Conservation (phyloP, 2,888 invertebrate genomes). For the Seladonia tumulorum region DNA sequence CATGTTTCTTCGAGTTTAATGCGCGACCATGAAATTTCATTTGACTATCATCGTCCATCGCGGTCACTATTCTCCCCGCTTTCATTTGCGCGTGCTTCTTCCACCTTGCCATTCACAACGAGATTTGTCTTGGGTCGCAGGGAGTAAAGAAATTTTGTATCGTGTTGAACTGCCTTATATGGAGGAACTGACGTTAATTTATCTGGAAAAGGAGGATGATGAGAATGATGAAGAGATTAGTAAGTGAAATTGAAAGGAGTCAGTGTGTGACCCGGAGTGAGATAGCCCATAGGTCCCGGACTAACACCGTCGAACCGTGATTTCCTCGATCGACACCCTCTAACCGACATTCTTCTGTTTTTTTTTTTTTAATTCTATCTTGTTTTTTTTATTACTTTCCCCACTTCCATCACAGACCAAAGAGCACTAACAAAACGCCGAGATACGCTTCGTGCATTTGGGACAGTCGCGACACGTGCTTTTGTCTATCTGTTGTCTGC, state of each 20-base stretch:
- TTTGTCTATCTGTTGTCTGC: conserved; percentile 37
- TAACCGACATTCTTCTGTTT: background rate
- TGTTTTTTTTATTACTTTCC: background rate
- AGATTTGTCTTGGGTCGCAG: conserved; percentile 80
- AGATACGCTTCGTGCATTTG: conserved; percentile 70
- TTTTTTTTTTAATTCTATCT: conserved; percentile 14
- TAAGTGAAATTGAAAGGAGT: conserved; percentile 76
- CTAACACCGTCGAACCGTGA: conserved; percentile 49
- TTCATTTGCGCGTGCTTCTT: conserved; percentile 41
- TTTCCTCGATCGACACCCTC: conserved; percentile 31
- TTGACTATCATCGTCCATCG: conserved; percentile 6
- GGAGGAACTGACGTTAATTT: conserved; percentile 97
- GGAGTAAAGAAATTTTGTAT: conserved; percentile 93
- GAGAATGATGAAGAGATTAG: conserved; percentile 84
- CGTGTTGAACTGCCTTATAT: conserved; percentile 97
- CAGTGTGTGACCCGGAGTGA: conserved; percentile 65
- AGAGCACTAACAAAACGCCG: conserved; percentile 44
- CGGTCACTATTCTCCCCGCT: conserved; percentile 37
- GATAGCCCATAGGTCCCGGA: conserved; percentile 28
- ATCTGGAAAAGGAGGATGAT: conserved; percentile 93
- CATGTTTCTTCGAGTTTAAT: background rate
- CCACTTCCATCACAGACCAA: conserved; percentile 12
- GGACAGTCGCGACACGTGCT: conserved; percentile 73
- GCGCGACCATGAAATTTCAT: conserved; percentile 9
- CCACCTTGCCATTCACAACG: conserved; percentile 59